Evolutionary conservation across 2,797 vertebrate genomes (phyloP), one percentile per base, ranked within the genome.

Genomic region (Lithobates sylvaticus): DNA sequence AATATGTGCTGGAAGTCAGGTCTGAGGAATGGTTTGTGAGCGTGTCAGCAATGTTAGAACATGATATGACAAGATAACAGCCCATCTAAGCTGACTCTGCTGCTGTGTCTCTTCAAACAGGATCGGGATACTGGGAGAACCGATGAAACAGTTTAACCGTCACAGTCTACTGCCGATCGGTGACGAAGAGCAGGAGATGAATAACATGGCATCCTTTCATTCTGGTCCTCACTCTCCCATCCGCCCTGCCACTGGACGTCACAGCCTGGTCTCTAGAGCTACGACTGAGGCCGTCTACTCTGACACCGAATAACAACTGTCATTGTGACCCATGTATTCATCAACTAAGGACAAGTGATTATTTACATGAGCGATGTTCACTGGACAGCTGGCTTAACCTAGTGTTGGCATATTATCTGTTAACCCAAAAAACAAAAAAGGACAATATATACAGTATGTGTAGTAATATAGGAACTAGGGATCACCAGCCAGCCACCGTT

Each of bases 71-170:
- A 64, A 54, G 84, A 76, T n/a, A 39, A 0, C 69, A 26, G 44
- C 78, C 0, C 15, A 3, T 71, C 9, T 54, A 10, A 39, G 65
- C 9, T 69, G 2, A 76, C 12, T 15, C 12, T 3, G n/a, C 64
- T 81, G 69, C 44, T 4, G 0, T 0, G 76, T 90, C n/a, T 93
- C 89, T 92, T 88, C 75, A 76, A 75, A 88, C 87, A 97, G 96
- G 78, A 91, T 94, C 61, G 94, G 94, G 70, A 95, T 96, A 90
- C 89, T 94, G 67, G 95, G 94, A 78, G 93, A 92, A 83, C 93
- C 92, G 0, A 80, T 92, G 32, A 91, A 71, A 18, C 89, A 93
- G 18, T 95, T 96, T 87, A 94, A 92, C 76, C 88, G 71, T 15
- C 88, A 90, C 5, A 93, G 92, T 0, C 92, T 94, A 68, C 88